Base-by-base conservation (phyloP, 2,888 invertebrate genomes). In the Sphecodes monilicornis region DNA sequence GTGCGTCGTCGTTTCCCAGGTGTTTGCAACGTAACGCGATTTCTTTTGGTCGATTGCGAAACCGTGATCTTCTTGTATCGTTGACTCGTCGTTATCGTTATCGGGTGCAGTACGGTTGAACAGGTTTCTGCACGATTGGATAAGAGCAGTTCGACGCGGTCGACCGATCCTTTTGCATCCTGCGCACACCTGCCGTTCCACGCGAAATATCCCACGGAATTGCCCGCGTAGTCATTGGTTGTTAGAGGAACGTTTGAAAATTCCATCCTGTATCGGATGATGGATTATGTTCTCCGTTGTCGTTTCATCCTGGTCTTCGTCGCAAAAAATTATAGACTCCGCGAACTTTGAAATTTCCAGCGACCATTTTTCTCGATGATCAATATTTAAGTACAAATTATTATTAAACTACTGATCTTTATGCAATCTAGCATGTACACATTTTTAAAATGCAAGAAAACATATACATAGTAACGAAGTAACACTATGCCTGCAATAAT, bases 121-220 rank as follows among this genome's bases (percentile, higher is more conserved):
- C 85, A 81, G 78, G 54, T 81, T 85, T 88, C 85, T 82, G 71
- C 80, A 50, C 57, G 73, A 78, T 29, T 81, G 80, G 76, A 68
- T 54, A 57, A 18, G 54, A 50, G 64, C 84, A 54, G 43, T 76
- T 29, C 8, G 80, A 82, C 60, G 50, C 84, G 76, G 78, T 68
- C 76, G 54, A 46, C 18, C 66, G 71, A 57, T 68, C 72, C 68
- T 66, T 73, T 77, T 79, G 60, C 74, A 82, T 79, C 60, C 43
- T 54, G 50, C 3, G 43, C 41, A 36, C 78, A 57, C 54, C 71
- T 66, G 69, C 68, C 29, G 26, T 57, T 36, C 16, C 41, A 32
- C 46, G 41, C 54, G 54, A 71, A 54, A 43, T n/a, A n/a, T 72
- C 54, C 43, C 32, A 32, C 78, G 54, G n/a, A n/a, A 66, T 16